Percentiles rank a stretch among this genome's conserved stretches.
Evolutionary conservation across 2,888 invertebrate genomes (phyloP).

Genomic region (Nomada goodeniana): DNA sequence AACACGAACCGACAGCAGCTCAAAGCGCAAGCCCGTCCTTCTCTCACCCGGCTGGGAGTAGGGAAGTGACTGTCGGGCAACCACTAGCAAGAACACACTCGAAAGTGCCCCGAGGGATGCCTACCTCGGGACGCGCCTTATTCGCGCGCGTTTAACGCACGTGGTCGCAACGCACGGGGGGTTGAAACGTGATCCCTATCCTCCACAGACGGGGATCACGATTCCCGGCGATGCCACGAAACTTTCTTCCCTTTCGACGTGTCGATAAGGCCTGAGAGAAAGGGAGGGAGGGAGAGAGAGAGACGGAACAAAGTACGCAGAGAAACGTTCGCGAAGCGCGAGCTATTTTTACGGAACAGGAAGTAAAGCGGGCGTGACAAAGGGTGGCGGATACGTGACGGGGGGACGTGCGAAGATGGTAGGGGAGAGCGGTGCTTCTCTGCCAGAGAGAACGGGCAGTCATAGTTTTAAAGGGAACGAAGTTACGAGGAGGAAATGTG

Average conservation of each 20-base stretch:
- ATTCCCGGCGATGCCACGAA: neutral
- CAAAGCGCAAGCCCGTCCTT: slow-evolving; percentile 67
- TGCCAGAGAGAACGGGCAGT: too few relatives aligned
- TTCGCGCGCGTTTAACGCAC: slow-evolving; percentile 30
- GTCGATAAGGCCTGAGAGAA: neutral
- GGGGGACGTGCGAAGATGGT: neutral
- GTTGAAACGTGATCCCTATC: neutral
- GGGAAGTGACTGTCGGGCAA: slow-evolving; percentile 21
- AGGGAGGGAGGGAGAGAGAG: neutral
- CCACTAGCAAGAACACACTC: slow-evolving; percentile 31
- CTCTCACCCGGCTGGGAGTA: slow-evolving; percentile 14
- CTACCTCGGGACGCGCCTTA: slow-evolving; percentile 2
- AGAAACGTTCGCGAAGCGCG: too few relatives aligned
- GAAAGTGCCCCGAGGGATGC: slow-evolving; percentile 15
- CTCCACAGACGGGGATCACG: slow-evolving; percentile 9
- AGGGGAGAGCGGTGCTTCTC: neutral
- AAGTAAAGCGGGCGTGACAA: neutral
- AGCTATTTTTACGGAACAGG: neutral
- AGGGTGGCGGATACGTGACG: too few relatives aligned
- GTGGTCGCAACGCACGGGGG: slow-evolving; percentile 15
- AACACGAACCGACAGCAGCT: slow-evolving; percentile 17
- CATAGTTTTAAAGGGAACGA: too few relatives aligned
- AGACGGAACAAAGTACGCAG: too few relatives aligned
- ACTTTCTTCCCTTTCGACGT: neutral
- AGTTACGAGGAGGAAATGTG: too few relatives aligned